Percentiles rank a stretch among this genome's conserved stretches.
phyloP scores from a whole-genome alignment of 1,140 invertebrate species.

The Macrobrachium nipponense region DNA sequence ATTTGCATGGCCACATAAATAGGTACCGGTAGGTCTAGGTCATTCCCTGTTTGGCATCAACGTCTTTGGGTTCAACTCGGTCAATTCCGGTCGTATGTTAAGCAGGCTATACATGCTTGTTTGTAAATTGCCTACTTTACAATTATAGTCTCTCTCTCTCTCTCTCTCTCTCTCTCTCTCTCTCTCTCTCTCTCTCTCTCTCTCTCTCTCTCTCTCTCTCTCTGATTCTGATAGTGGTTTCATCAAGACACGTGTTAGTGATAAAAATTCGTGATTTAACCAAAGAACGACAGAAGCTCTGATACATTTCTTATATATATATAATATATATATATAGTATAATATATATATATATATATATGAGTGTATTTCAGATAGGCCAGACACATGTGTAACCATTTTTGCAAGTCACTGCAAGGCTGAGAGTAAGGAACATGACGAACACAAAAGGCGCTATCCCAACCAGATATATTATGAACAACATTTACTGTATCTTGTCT shows the following conservation, averaged over 20 bases:
- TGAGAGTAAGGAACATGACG: too few species aligned
- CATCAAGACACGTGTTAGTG: neutral
- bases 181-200: conserved; percentile 48
- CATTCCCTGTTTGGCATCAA: too few species aligned
- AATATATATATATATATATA: neutral
- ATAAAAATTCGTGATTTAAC: neutral
- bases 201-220: conserved; percentile 43
- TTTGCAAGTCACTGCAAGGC: neutral
- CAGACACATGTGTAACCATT: neutral
- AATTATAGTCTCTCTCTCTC: neutral
- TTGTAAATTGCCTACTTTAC: neutral
- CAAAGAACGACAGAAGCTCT: too few species aligned
- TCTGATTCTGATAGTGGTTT: conserved; percentile 33
- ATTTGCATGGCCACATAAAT: too few species aligned
- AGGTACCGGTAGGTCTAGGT: too few species aligned
- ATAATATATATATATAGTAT: neutral
- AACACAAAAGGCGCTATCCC: too few species aligned
- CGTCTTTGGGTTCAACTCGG: too few species aligned
- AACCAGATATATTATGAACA: neutral
- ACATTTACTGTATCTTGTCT: neutral
- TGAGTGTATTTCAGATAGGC: neutral
- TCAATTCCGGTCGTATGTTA: too few species aligned
- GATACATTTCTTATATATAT: neutral
- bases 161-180: conserved; percentile 40
- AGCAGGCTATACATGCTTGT: neutral